These are phyloP conservation scores for Papilio xuthus DNA, from an alignment of 1,140 invertebrate genomes.

Conservation along the genomic window DNA sequence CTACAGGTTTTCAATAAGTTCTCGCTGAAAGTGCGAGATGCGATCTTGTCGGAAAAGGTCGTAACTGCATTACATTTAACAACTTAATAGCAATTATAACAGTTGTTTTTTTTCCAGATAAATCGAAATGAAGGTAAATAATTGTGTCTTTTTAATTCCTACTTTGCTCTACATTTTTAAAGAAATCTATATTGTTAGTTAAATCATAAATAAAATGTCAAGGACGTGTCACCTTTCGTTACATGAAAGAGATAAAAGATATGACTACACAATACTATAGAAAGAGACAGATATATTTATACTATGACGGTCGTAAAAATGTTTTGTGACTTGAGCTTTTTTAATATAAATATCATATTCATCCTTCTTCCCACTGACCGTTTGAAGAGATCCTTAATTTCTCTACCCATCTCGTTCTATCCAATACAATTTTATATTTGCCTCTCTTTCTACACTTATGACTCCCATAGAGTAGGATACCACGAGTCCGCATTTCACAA, in stretches of 20 bases:
- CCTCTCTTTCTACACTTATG: conserved; percentile 51
- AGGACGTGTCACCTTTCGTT: not conserved
- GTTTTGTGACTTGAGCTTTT: not conserved
- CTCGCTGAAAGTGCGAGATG: conserved; percentile 65
- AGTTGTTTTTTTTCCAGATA: not conserved
- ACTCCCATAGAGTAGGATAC: conserved; percentile 44
- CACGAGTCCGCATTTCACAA: conserved; percentile 37
- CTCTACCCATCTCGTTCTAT: conserved; percentile 51
- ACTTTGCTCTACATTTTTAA: not conserved
- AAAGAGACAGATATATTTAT: not conserved
- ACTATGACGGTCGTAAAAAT: not conserved
- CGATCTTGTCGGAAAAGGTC: conserved; percentile 34
- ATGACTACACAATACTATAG: not conserved
- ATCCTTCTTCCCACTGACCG: conserved; percentile 44
- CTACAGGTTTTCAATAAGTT: conserved; percentile 76
- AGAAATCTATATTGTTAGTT: not conserved
- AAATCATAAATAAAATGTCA: not conserved
- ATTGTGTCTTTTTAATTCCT: not conserved
- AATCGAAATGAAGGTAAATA: not conserved
- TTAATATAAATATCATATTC: not conserved
- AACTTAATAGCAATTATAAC: not conserved
- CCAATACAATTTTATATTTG: conserved; percentile 30
- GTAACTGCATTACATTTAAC: conserved; percentile 42
- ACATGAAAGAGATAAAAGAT: not conserved
- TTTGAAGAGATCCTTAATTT: conserved; percentile 66